Conservation (phyloP, 2,888 invertebrate genomes). For the Sisyra nigra region DNA sequence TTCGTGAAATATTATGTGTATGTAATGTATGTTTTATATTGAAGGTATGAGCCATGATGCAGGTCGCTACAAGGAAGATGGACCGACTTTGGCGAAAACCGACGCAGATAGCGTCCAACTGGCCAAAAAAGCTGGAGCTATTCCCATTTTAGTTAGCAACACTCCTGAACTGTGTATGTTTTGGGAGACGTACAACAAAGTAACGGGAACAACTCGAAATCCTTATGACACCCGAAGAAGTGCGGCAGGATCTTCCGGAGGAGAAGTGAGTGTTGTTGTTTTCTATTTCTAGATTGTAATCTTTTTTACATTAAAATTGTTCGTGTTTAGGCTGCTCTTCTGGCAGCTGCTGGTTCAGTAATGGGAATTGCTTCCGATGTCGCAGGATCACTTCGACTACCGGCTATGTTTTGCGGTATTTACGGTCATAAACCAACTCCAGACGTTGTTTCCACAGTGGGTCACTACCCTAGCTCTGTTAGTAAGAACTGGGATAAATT, state of each 20-base stretch:
- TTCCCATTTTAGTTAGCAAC: conserved; percentile 68
- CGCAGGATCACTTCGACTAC: conserved; percentile 76
- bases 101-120: conserved; percentile 53
- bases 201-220: conserved; percentile 66
- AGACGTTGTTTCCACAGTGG: conserved; percentile 43
- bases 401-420: conserved; percentile 80
- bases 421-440: conserved; percentile 86
- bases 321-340: conserved; percentile 50
- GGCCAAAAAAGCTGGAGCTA: conserved; percentile 54
- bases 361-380: conserved; percentile 79
- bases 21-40: conserved; percentile 11
- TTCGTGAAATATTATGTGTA: too few species aligned
- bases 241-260: conserved; percentile 80
- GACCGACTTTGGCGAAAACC: conserved; percentile 31
- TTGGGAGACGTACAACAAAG: conserved; percentile 67
- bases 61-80: conserved; percentile 37
- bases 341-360: conserved; percentile 65
- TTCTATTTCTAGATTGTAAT: not conserved
- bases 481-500: conserved; percentile 48
- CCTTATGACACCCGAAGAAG: conserved; percentile 62
- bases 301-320: too few species aligned
- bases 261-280: conserved; percentile 40
- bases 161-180: conserved; percentile 80
- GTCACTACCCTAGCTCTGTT: conserved; percentile 48
- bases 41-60: conserved; percentile 54